Base-by-base conservation (phyloP, 2,888 invertebrate species). In the Apodemia duryi region DNA sequence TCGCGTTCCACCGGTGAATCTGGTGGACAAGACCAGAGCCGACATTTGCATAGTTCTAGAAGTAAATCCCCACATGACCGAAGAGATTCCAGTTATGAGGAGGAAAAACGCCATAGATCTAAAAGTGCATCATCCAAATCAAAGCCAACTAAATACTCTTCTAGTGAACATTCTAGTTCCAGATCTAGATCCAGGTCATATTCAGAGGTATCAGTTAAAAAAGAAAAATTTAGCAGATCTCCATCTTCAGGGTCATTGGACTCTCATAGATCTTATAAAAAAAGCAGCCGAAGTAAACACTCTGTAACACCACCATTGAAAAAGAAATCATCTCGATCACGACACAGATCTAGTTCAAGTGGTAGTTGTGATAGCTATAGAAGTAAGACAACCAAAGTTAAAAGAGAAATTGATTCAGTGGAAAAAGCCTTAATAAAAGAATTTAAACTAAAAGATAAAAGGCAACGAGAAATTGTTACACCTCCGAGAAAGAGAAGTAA, bases 91-190 rank as follows among this genome's bases (percentile, higher is more conserved):
- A 84, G 84, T 69, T 84, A 83, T 71, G 77, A 80, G 9, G 68
- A 66, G 3, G 70, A 70, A 46, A 77, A 75, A 66, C 77, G 74
- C 51, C 77, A 78, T 61, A 77, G 83, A 62, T 84, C 88, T 21
- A 77, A 80, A 66, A 87, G 85, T 69, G 77, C 75, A 41, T 75
- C 80, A 2, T 75, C 80, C 2, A 84, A 81, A 68, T 72, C 77
- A 2, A 86, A 81, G 68, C 77, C 77, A 46, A 77, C 75, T 35
- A 85, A 83, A 66, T 89, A 89, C 75, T 84, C 85, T 38, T 87
- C 88, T 6, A 88, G 90, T 75, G 86, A 83, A 54, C 75, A 80
- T 35, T 85, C 87, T 0, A 84, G 82, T 63, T 85, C 84, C 29
- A 76, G 84, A 35, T 86, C 87, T 32, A 77, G 78, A 61, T 87